A percentile compares a stretch with the other conserved stretches of the same genome.
phyloP scores from a whole-genome alignment of 2,888 invertebrate genomes.

The Desoria tigrina region DNA sequence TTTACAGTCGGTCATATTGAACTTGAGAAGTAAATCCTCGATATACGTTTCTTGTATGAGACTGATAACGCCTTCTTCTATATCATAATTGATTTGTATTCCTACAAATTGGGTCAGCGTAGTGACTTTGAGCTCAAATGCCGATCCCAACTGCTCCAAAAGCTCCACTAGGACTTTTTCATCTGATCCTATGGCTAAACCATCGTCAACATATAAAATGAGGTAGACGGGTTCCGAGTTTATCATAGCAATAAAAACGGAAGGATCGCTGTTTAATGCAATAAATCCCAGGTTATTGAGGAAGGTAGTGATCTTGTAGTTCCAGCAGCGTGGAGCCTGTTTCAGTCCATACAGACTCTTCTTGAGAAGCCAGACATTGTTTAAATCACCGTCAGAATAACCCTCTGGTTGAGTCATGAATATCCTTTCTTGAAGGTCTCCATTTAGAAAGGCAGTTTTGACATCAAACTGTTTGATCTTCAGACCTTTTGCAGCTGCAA shows the following conservation, averaged over 20 bases:
- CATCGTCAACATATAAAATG: constrained; percentile 49
- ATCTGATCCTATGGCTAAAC: constrained; percentile 16
- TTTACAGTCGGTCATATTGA: constrained; percentile 31
- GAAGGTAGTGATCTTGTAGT: constrained; percentile 27
- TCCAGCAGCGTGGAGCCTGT: constrained; percentile 49
- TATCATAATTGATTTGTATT: no score
- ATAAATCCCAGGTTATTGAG: constrained; percentile 27
- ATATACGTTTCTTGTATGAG: constrained; percentile 25
- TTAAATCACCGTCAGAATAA: background rate
- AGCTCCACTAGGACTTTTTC: no score
- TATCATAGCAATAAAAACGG: constrained; percentile 20
- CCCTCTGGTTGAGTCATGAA: constrained; percentile 3
- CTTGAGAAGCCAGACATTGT: constrained; percentile 27
- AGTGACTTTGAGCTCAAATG: no score
- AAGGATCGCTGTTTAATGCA: constrained; percentile 28
- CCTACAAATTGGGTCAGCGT: no score
- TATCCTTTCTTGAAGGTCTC: background rate
- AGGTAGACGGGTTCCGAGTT: constrained; percentile 20
- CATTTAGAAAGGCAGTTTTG: constrained; percentile 1
- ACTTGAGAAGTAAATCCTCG: constrained; percentile 17
- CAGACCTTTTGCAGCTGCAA: background rate
- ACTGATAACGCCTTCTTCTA: no score
- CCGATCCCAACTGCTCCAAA: no score
- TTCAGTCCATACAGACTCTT: constrained; percentile 51
- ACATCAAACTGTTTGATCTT: background rate